phyloP scores from a whole-genome alignment of 2,797 vertebrate genomes.

The Cuniculus paca region DNA sequence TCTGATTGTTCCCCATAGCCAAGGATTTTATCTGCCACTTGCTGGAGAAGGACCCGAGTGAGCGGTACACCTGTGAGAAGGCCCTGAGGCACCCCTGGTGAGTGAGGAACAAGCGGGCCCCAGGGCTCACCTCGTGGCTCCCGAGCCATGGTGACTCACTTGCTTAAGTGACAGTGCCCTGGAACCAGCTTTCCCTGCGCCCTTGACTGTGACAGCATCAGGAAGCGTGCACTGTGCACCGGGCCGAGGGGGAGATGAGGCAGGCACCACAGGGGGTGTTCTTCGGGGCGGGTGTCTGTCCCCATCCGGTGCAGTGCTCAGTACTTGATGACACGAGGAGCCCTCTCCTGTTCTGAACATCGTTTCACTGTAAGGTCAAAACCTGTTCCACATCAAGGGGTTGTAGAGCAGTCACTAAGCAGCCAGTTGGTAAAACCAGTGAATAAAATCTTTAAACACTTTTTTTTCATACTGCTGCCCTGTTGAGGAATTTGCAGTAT shows the following conservation, averaged over 20 bases:
- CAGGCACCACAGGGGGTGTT: not conserved
- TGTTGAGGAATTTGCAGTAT: not conserved
- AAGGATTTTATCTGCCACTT: constrained; percentile 96
- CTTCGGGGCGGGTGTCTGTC: not conserved
- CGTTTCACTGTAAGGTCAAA: not conserved
- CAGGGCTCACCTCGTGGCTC: not conserved
- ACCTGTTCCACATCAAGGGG: not conserved
- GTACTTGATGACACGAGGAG: not conserved
- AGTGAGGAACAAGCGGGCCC: constrained; percentile 82
- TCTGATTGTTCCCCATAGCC: constrained; percentile 88
- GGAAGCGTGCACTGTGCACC: not conserved
- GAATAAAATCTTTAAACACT: not conserved
- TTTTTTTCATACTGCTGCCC: not conserved
- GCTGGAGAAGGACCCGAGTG: constrained; percentile 93
- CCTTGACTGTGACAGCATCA: fast-evolving
- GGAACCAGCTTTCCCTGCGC: not conserved
- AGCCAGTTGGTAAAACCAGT: not conserved
- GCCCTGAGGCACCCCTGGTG: constrained; percentile 95
- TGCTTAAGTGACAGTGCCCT: not conserved
- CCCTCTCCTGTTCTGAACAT: not conserved
- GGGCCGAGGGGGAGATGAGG: too few relatives aligned
- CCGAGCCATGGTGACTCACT: not conserved
- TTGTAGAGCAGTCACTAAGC: not conserved
- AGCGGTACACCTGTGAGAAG: constrained; percentile 94
- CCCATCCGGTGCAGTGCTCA: not conserved